Conservation (phyloP, 37 sponge, comb jelly and placozoan genomes). For the Amphimedon queenslandica region DNA sequence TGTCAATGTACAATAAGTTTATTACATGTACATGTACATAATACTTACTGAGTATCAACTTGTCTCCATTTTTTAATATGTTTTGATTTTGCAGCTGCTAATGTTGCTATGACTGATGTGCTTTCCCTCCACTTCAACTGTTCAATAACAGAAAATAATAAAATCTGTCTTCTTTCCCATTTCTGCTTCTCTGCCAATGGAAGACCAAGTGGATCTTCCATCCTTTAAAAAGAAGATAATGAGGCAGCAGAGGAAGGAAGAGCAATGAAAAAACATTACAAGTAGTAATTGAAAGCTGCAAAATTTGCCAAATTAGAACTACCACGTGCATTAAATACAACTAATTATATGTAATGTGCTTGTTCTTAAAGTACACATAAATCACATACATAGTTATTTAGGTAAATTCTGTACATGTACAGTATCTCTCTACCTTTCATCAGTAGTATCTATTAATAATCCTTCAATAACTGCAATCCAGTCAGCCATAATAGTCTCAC, state of each 20-base stretch:
- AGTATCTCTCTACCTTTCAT: conserved; percentile 89
- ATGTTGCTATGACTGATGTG: conserved; percentile 58
- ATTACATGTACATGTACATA: too few species aligned
- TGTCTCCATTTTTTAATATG: conserved; percentile 83
- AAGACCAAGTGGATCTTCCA: conserved; percentile 43
- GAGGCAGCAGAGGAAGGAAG: too few species aligned
- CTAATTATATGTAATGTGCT: too few species aligned
- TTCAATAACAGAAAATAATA: conserved; percentile 71
- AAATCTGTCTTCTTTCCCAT: conserved; percentile 69
- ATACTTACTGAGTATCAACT: conserved; percentile 67
- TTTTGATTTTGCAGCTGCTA: conserved; percentile 70
- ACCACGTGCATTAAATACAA: too few species aligned
- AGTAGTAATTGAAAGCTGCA: too few species aligned
- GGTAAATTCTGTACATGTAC: too few species aligned
- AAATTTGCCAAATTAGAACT: too few species aligned
- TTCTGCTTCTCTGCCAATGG: conserved; percentile 73
- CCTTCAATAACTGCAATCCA: conserved; percentile 82
- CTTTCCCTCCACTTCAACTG: conserved; percentile 86
- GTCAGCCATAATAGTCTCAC: conserved; percentile 69
- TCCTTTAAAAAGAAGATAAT: conserved; percentile 29
- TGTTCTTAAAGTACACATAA: too few species aligned
- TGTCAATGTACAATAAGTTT: too few species aligned
- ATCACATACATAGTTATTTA: too few species aligned
- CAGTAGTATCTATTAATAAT: conserved; percentile 64
- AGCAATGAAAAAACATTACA: too few species aligned